A percentile compares a stretch with the other conserved stretches of the same genome.
These are phyloP conservation scores for Caradrina clavipalpis DNA, from an alignment of 2,888 invertebrate genomes.

Conservation along the genomic window DNA sequence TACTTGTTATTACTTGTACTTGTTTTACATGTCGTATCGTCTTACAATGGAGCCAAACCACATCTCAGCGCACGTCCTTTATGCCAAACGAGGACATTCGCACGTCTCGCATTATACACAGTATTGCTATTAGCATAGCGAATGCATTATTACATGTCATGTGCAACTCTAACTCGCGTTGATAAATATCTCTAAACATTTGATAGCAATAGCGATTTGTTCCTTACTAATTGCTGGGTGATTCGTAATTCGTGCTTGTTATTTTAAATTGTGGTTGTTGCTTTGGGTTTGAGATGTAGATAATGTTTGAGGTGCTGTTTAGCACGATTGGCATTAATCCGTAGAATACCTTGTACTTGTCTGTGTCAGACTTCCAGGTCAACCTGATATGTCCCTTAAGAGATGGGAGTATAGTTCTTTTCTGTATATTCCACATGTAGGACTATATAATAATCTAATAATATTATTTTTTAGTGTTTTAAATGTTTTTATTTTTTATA, in stretches of 20 bases:
- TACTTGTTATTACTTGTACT: too few relatives aligned
- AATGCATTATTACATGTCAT: slow-evolving; percentile 80
- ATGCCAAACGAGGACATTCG: slow-evolving; percentile 79
- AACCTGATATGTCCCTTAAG: slow-evolving; percentile 16
- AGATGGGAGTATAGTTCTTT: not conserved
- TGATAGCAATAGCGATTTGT: slow-evolving; percentile 63
- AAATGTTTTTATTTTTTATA: too few relatives aligned
- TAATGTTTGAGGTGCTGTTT: slow-evolving; percentile 34
- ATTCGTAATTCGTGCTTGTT: slow-evolving; percentile 61
- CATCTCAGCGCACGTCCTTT: slow-evolving; percentile 70
- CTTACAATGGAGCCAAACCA: slow-evolving; percentile 50
- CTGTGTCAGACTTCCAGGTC: slow-evolving; percentile 21
- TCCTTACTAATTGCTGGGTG: slow-evolving; percentile 60
- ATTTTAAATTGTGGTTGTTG: slow-evolving; percentile 44
- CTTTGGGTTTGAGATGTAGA: slow-evolving; percentile 49
- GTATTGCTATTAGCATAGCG: slow-evolving; percentile 74
- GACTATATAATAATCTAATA: too few relatives aligned
- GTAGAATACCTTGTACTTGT: slow-evolving; percentile 19
- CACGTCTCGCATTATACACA: slow-evolving; percentile 70
- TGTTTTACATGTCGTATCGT: slow-evolving; percentile 50
- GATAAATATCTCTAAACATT: slow-evolving; percentile 60
- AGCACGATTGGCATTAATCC: slow-evolving; percentile 51
- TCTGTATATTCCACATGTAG: too few relatives aligned
- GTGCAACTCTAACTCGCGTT: slow-evolving; percentile 62
- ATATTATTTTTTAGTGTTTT: too few relatives aligned